Conservation (phyloP, 2,888 invertebrate genomes). For the Acleris emargana region DNA sequence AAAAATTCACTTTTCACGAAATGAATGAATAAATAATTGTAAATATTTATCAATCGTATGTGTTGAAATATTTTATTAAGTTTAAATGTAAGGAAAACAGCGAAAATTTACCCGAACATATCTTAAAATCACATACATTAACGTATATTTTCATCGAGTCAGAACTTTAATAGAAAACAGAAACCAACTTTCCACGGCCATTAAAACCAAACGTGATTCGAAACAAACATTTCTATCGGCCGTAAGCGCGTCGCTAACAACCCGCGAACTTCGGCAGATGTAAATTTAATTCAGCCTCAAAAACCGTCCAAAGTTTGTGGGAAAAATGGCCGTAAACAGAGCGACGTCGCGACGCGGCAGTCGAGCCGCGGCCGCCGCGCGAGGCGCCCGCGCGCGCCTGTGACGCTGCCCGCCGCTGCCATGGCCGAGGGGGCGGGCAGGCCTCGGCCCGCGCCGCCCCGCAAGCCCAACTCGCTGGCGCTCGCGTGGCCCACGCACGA, state of each 20-base stretch:
- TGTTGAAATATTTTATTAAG: too few species aligned
- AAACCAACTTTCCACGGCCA: not conserved
- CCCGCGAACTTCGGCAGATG: conserved; percentile 30
- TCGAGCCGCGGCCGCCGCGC: conserved; percentile 54
- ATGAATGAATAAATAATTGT: too few species aligned
- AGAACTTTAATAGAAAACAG: not conserved
- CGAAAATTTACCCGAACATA: too few species aligned
- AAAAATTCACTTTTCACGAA: too few species aligned
- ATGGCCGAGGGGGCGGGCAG: conserved; percentile 79
- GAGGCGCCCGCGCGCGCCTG: conserved; percentile 60
- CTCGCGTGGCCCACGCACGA: conserved; percentile 75
- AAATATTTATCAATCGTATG: too few species aligned
- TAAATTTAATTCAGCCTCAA: conserved; percentile 34
- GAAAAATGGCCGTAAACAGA: conserved; percentile 42
- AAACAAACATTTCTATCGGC: conserved; percentile 32
- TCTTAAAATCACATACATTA: too few species aligned
- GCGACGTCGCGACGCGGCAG: conserved; percentile 39
- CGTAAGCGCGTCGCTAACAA: conserved; percentile 23
- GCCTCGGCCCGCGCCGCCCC: conserved; percentile 80
- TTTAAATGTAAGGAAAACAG: too few species aligned
- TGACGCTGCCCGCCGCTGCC: conserved; percentile 62
- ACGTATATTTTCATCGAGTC: too few species aligned
- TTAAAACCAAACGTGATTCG: conserved; percentile 13
- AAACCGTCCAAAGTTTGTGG: conserved; percentile 19
- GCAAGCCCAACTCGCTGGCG: conserved; percentile 74